Base-by-base conservation (phyloP, 2,113 vertebrate genomes). In the Sclerurus mexicanus region DNA sequence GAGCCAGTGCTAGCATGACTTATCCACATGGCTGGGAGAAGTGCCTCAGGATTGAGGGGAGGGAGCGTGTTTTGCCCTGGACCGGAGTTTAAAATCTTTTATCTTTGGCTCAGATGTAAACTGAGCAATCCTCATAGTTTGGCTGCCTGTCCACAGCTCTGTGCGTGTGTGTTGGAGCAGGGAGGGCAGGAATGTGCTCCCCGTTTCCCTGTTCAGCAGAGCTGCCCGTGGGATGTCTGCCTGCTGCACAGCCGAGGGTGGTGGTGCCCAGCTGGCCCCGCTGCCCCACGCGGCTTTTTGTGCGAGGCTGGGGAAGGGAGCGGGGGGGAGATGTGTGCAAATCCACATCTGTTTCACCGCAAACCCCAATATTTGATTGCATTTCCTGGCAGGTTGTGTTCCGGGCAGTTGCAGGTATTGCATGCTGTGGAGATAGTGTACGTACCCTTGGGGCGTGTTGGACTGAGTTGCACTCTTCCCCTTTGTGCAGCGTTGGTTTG, bases 401-500 rank as follows among this genome's bases (percentile, higher is more conserved):
- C 55, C 50, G 69, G 47, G 84, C 62, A 78, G 60, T 72, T 95
- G 60, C 10, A 0, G 15, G 1, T 35, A 6, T 49, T 6, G 35
- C 39, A 12, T 4, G 33, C 56, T 8, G 1, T 22, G 67, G 58
- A 46, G 82, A 53, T 8, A 3, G 39, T 33, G 86, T 63, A n/a
- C 79, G 86, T 63, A n/a, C 79, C 52, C 72, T 78, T 80, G 37
- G 24, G 88, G 79, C 47, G 0, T 12, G 64, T 27, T 94, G 92
- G 83, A 90, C 85, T 52, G 74, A 91, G 89, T 27, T 90, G 88
- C 74, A 42, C 83, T 90, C 55, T 81, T 66, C 62, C 64, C 56
- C 25, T 93, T 89, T 89, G 90, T 92, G 71, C 69, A 69, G 78
- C 4, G 78, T 87, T 2, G 4, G 74, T 94, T 96, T 85, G 79